These are phyloP conservation scores for Pseudeuparius sepicola DNA, from an alignment of 2,888 invertebrate species.

Conservation along the genomic window DNA sequence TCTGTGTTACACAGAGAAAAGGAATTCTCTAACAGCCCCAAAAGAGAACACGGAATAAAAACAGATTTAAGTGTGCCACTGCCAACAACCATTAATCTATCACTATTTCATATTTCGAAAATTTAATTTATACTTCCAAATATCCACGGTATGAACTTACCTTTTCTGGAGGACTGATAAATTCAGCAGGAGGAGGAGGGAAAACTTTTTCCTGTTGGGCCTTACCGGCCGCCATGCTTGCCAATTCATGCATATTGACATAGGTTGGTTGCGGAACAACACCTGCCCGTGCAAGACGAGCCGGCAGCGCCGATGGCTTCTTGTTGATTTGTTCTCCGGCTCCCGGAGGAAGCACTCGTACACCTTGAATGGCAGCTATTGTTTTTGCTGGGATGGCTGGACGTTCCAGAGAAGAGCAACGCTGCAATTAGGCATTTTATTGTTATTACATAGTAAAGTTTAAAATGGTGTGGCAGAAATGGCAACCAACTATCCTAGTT, in stretches of 20 bases:
- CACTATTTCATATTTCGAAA: no score
- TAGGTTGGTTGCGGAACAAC: slow-evolving; percentile 71
- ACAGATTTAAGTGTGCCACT: no score
- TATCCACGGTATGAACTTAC: no score
- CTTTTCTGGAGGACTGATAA: slow-evolving; percentile 42
- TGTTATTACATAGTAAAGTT: no score
- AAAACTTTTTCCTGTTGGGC: slow-evolving; percentile 55
- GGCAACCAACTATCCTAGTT: no score
- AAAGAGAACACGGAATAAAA: no score
- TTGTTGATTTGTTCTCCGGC: slow-evolving; percentile 40
- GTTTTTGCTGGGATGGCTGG: slow-evolving; percentile 55
- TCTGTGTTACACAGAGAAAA: not conserved
- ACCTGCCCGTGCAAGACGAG: slow-evolving; percentile 69
- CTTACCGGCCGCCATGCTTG: slow-evolving; percentile 68
- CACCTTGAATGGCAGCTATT: slow-evolving; percentile 36
- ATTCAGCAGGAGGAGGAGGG: slow-evolving; percentile 46
- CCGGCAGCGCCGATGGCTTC: slow-evolving; percentile 62
- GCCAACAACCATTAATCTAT: no score
- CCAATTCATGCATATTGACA: slow-evolving; percentile 86
- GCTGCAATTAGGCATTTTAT: slow-evolving; percentile 36
- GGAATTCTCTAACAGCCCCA: not conserved
- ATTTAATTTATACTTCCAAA: no score
- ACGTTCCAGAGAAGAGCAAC: slow-evolving; percentile 80
- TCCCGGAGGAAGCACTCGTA: slow-evolving; percentile 39
- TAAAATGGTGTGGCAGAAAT: no score